These are phyloP conservation scores for Peromyscus eremicus DNA, from an alignment of 2,797 vertebrate species.

Conservation along the genomic window DNA sequence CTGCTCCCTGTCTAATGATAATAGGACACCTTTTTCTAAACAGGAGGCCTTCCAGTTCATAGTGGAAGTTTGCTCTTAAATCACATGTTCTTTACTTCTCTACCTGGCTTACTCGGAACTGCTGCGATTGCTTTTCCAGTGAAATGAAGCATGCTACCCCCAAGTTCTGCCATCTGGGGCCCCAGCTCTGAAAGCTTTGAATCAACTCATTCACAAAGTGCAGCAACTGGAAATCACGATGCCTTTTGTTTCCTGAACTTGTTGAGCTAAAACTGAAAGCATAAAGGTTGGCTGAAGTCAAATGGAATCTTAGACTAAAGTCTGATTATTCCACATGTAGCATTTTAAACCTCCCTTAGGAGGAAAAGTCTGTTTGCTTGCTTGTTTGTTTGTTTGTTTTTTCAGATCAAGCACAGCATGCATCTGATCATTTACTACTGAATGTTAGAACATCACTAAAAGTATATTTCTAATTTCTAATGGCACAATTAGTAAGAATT, in stretches of 20 bases:
- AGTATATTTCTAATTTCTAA: background rate
- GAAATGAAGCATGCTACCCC: constrained; percentile 2
- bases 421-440: background rate
- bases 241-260: background rate
- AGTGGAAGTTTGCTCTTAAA: background rate
- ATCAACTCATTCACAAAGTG: constrained; percentile 44
- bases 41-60: constrained; percentile 26
- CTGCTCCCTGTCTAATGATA: constrained; percentile 40
- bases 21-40: constrained; percentile 63
- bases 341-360: background rate
- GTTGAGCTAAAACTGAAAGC: constrained; percentile 36
- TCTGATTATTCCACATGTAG: background rate
- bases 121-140: background rate
- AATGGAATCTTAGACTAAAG: constrained; percentile 26
- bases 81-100: constrained; percentile 36
- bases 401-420: background rate
- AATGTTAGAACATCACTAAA: background rate
- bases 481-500: background rate
- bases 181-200: background rate
- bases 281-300: background rate
- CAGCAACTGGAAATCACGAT: background rate
- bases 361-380: background rate
- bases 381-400: background rate
- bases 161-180: background rate
- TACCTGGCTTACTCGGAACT: background rate